Conservation (phyloP, 2,888 invertebrate genomes). For the Monochamus alternatus region DNA sequence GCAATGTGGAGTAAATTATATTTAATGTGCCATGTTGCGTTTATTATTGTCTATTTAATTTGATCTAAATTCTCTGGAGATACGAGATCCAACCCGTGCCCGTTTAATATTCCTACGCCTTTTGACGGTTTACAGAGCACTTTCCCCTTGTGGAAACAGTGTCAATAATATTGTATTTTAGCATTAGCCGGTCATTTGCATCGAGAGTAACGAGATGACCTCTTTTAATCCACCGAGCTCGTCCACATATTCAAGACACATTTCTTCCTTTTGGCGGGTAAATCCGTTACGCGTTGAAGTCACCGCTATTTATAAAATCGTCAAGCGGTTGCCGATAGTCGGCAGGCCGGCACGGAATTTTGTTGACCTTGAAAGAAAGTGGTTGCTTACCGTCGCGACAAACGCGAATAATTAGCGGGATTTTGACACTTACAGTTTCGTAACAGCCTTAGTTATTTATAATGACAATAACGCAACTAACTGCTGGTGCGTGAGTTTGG, state of each 20-base stretch:
- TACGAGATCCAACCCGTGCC: too few species aligned
- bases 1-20: too few species aligned
- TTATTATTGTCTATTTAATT: too few species aligned
- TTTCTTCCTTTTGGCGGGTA: conserved; percentile 4
- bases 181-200: not conserved
- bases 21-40: too few species aligned
- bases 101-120: too few species aligned
- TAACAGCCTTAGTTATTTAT: conserved; percentile 7
- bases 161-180: conserved; percentile 1
- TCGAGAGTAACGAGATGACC: conserved; percentile 20
- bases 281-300: conserved; percentile 8
- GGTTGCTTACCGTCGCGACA: conserved; percentile 9
- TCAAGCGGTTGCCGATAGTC: not conserved
- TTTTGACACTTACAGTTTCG: conserved; percentile 19
- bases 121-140: not conserved
- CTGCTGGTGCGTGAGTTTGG: not conserved
- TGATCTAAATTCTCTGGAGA: too few species aligned
- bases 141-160: conserved; percentile 13
- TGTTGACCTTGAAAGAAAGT: conserved; percentile 36
- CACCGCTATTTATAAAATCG: conserved; percentile 27
- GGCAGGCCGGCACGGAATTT: conserved; percentile 13
- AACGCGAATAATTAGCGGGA: conserved; percentile 14
- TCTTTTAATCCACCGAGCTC: not conserved
- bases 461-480: not conserved
- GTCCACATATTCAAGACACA: not conserved